phyloP scores from a whole-genome alignment of 1,140 invertebrate genomes.

The Bacillus rossius region DNA sequence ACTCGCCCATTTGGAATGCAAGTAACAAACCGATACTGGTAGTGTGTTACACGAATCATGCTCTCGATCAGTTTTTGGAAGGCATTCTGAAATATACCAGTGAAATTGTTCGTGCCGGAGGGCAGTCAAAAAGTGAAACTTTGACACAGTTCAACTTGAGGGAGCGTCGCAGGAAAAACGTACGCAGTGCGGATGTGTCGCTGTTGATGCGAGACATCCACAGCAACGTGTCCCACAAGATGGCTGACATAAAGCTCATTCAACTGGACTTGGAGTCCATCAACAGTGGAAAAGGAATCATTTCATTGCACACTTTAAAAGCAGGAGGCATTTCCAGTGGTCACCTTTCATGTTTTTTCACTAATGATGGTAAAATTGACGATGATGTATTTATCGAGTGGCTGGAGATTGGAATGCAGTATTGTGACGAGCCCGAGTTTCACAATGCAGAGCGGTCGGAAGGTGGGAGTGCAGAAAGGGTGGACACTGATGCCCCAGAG shows the following conservation, averaged over 20 bases:
- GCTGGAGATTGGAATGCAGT: not conserved
- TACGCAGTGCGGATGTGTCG: not conserved
- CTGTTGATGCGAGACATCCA: not conserved
- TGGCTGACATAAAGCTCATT: not conserved
- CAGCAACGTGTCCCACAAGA: not conserved
- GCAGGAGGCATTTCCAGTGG: too few species aligned
- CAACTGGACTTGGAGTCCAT: not conserved
- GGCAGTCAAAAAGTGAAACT: constrained; percentile 40
- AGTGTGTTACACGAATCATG: constrained; percentile 83
- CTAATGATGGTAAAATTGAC: not conserved
- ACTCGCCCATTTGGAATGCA: constrained; percentile 27
- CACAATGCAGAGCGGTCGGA: not conserved
- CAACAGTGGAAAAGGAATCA: not conserved
- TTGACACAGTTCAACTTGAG: constrained; percentile 19
- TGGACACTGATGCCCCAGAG: constrained; percentile 3
- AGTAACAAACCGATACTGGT: constrained; percentile 59
- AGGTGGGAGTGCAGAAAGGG: not conserved
- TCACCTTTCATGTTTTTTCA: not conserved
- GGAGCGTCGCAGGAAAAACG: not conserved
- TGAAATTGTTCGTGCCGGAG: constrained; percentile 65
- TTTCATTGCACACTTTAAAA: too few species aligned
- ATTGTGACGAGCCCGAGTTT: not conserved
- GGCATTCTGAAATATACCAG: constrained; percentile 51
- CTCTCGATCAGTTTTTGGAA: constrained; percentile 85
- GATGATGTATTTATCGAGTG: not conserved